Conservation (phyloP, 2,888 invertebrate genomes). For the Harpalus rubripes region DNA sequence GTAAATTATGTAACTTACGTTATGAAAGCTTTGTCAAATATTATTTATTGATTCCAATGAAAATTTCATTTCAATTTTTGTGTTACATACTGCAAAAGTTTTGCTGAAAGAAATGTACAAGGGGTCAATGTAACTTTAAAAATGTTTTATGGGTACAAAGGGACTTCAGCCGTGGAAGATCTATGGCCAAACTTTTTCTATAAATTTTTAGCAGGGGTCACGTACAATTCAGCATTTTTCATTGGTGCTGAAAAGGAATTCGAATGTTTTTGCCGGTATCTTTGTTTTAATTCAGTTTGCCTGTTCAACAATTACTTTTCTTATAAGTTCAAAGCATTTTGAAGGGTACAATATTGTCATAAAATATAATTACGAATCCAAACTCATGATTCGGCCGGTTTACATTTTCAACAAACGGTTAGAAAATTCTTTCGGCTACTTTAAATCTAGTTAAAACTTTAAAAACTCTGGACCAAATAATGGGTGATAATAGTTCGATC, state of each 20-base stretch:
- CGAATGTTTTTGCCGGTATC: neutral
- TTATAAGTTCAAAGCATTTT: no score
- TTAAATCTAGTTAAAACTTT: no score
- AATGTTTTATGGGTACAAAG: slow-evolving; percentile 16
- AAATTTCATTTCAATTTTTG: neutral
- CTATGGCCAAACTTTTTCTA: slow-evolving; percentile 33
- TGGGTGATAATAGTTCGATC: no score
- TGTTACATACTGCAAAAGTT: neutral
- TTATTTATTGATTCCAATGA: neutral
- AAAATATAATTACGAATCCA: no score
- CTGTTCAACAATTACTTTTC: no score
- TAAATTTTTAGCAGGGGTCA: slow-evolving; percentile 16
- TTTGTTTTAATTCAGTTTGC: neutral
- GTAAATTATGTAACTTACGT: no score
- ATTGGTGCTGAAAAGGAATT: neutral
- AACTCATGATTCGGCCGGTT: no score
- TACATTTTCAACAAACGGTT: no score
- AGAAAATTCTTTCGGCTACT: no score
- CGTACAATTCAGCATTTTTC: neutral
- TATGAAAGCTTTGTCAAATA: neutral
- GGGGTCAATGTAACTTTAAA: slow-evolving; percentile 24
- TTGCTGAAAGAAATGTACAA: neutral
- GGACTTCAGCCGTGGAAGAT: slow-evolving; percentile 16
- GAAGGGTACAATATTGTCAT: no score
- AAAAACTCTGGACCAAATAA: no score